Evolutionary conservation across 2,797 vertebrate species (phyloP), one percentile per base, ranked within the genome.

Genomic region (Micrastur ruficollis): DNA sequence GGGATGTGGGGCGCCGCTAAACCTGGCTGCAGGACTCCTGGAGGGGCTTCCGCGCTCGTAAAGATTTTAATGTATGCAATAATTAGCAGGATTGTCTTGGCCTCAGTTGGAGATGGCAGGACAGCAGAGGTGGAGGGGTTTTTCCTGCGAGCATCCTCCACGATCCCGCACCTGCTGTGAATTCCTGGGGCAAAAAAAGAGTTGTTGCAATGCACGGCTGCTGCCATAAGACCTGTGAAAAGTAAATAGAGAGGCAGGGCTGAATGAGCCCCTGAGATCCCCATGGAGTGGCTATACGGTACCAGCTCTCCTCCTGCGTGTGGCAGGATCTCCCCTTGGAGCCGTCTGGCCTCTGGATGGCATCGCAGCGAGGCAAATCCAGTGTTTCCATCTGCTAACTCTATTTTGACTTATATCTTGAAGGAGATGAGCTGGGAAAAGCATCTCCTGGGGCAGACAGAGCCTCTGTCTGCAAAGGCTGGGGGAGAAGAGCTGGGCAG

Each of bases 161-260:
- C 1, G 6, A 12, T 67, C 36, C 58, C 81, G n/a, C 81, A 88
- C 81, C 79, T 79, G 85, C 81, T 7, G 3, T 32, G 75, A 62
- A 63, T 59, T 88, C 40, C 34, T 56, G 31, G 32, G 53, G 14
- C 0, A 2, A 14, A 25, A 4, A 6, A 19, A 6, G 2, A 2
- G 5, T 58, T 63, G 19, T 47, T 79, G 49, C 5, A 31, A n/a
- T 29, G 38, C 19, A 22, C 4, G 22, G 26, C 29, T 4, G 1
- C 32, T 90, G 44, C 46, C 14, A 5, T 81, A 67, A 90, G 72
- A 67, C n/a, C 31, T 46, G 61, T 61, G 88, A 68, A 83, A 94
- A 75, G 26, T 32, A 90, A 83, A 71, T 32, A 32, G 4, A 66
- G 34, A 70, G n/a, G 18, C 44, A 73, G 38, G 38, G 55, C 55